Conservation (phyloP, 2,797 vertebrate species). For the Cichlasoma orientale region DNA sequence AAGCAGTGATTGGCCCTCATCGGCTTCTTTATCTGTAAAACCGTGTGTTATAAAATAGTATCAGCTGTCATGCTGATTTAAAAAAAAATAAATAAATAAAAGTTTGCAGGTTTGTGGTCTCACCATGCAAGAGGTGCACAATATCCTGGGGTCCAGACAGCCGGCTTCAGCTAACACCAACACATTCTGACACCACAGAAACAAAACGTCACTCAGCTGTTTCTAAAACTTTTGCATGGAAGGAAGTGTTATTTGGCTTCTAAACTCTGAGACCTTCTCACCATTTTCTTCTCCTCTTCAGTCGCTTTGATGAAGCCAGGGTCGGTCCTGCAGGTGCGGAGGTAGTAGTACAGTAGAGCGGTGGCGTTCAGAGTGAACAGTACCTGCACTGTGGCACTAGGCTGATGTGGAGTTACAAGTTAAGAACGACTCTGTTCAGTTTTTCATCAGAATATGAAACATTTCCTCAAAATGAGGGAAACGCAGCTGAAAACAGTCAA, state of each 20-base stretch:
- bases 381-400: conserved; percentile 77
- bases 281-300: conserved; percentile 92
- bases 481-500: neutral
- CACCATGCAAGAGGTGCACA: conserved; percentile 96
- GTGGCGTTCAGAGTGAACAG: conserved; percentile 80
- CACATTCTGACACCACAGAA: conserved; percentile 84
- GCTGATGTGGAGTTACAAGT: conserved; percentile 76
- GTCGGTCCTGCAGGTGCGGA: conserved; percentile 88
- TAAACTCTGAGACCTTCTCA: conserved; percentile 44
- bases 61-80: neutral
- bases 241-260: neutral
- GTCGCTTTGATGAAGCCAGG: conserved; percentile 89
- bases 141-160: conserved; percentile 90
- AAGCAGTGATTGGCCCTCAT: conserved; percentile 89
- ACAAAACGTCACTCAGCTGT: neutral
- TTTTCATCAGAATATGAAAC: neutral
- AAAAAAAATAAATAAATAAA: neutral
- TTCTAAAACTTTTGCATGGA: neutral
- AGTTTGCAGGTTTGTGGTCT: conserved; percentile 48
- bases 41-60: neutral
- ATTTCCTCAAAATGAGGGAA: too few species aligned
- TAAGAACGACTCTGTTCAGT: conserved; percentile 51
- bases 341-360: conserved; percentile 89
- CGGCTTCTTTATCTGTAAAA: conserved; percentile 89
- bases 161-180: conserved; percentile 91